Evolutionary conservation across 1,140 invertebrate genomes (phyloP).

Genomic region (Megalopta genalis): DNA sequence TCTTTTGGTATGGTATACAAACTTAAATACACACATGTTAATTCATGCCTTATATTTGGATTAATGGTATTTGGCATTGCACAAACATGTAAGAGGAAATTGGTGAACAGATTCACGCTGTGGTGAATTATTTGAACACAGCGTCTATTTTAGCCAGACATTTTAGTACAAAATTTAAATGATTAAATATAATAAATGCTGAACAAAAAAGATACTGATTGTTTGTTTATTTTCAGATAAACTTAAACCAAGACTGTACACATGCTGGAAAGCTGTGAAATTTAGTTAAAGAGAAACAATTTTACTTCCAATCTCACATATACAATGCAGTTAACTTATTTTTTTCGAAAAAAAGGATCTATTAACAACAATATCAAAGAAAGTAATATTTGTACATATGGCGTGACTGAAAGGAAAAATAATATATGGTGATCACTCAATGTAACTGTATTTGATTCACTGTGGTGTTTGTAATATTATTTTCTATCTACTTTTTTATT

Average conservation of each 20-base stretch:
- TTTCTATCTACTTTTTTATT: conserved; percentile 42
- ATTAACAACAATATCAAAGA: conserved; percentile 16
- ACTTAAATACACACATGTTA: conserved; percentile 63
- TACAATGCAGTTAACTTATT: conserved; percentile 59
- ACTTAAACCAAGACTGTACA: conserved; percentile 74
- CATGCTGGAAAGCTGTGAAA: conserved; percentile 64
- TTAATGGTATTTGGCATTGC: conserved; percentile 51
- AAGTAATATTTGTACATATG: conserved; percentile 54
- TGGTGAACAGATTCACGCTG: conserved; percentile 68
- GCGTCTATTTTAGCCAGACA: conserved; percentile 67
- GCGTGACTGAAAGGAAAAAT: conserved; percentile 14
- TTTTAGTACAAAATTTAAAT: conserved; percentile 4
- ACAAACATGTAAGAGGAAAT: conserved; percentile 69
- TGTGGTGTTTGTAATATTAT: conserved; percentile 37
- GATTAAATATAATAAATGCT: not conserved
- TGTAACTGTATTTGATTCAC: conserved; percentile 23
- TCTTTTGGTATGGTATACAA: conserved; percentile 13
- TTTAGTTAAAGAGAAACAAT: conserved; percentile 68
- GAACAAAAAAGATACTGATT: not conserved
- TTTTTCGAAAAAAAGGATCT: conserved; percentile 13
- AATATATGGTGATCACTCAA: not conserved
- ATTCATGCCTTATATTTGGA: conserved; percentile 60
- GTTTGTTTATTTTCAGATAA: conserved; percentile 64
- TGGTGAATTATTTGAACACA: conserved; percentile 37
- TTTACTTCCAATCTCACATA: conserved; percentile 67